These are phyloP conservation scores for Trichonephila clavata DNA, from an alignment of 1,140 invertebrate genomes.

Conservation along the genomic window DNA sequence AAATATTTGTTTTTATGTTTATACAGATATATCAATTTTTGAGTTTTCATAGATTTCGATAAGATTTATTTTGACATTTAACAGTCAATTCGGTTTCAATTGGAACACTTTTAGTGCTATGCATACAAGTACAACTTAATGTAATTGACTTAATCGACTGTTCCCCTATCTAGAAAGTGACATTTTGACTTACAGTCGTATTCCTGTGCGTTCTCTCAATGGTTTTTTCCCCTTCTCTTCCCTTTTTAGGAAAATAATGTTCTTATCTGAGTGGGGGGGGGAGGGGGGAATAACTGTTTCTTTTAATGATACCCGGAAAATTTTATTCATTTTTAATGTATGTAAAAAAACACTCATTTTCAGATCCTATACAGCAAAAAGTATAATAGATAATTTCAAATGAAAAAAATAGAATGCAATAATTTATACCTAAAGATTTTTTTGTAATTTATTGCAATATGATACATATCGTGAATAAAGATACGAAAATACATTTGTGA, in stretches of 20 bases:
- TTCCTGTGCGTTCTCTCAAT: background rate
- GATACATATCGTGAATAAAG: too few species aligned
- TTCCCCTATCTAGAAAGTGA: background rate
- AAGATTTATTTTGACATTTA: too few species aligned
- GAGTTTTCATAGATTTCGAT: too few species aligned
- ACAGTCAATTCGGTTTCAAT: too few species aligned
- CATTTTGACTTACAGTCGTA: background rate
- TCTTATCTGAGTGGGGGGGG: background rate
- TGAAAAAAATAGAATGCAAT: background rate
- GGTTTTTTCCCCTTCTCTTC: background rate
- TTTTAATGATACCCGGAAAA: background rate
- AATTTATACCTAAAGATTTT: too few species aligned
- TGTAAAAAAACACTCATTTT: background rate
- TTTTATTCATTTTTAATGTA: background rate
- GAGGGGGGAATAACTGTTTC: background rate
- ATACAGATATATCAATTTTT: too few species aligned
- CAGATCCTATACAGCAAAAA: background rate
- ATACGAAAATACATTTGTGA: too few species aligned
- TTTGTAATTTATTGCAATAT: too few species aligned
- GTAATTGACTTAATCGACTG: background rate
- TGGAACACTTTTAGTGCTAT: too few species aligned
- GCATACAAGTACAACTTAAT: background rate
- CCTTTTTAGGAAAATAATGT: background rate
- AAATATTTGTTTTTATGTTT: too few species aligned
- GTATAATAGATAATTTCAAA: background rate